Conservation (phyloP, 2,888 invertebrate species). For the Phyto melanocephala region DNA sequence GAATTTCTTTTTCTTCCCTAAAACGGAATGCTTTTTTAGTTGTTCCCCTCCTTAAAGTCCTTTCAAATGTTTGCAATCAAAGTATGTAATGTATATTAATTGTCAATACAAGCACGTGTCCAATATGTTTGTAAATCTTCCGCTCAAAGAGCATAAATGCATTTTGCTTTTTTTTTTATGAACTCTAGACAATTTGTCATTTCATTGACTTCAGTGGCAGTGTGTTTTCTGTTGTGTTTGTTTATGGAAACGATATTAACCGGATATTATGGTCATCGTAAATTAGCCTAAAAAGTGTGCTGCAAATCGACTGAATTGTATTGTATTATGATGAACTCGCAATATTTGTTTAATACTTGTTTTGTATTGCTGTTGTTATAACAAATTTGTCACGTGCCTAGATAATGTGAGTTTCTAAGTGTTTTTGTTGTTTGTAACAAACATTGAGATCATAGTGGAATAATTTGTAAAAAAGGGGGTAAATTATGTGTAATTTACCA, state of each 20-base stretch:
- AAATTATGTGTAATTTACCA: neutral
- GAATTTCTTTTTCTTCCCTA: constrained; percentile 10
- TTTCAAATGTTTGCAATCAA: constrained; percentile 1
- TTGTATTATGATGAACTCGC: constrained; percentile 37
- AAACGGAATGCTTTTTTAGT: neutral
- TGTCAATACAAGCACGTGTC: constrained; percentile 65
- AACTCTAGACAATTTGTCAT: constrained; percentile 57
- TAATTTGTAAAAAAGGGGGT: neutral
- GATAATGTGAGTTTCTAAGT: constrained; percentile 35
- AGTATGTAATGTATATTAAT: constrained; percentile 48
- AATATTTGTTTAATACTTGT: neutral
- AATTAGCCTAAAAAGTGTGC: constrained; percentile 61
- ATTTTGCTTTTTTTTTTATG: too few relatives aligned
- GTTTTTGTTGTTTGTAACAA: neutral
- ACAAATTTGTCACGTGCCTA: constrained; percentile 51
- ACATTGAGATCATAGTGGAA: constrained; percentile 35
- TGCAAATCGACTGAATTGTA: constrained; percentile 61
- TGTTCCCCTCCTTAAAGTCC: neutral
- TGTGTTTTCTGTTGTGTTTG: constrained; percentile 10
- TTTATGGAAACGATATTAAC: constrained; percentile 37
- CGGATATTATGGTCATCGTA: constrained; percentile 64
- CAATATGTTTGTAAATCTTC: constrained; percentile 24
- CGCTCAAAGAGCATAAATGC: constrained; percentile 19
- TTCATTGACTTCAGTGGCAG: constrained; percentile 48
- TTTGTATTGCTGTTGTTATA: constrained; percentile 9